phyloP scores from a whole-genome alignment of 2,888 invertebrate genomes.

The Thyatira batis region DNA sequence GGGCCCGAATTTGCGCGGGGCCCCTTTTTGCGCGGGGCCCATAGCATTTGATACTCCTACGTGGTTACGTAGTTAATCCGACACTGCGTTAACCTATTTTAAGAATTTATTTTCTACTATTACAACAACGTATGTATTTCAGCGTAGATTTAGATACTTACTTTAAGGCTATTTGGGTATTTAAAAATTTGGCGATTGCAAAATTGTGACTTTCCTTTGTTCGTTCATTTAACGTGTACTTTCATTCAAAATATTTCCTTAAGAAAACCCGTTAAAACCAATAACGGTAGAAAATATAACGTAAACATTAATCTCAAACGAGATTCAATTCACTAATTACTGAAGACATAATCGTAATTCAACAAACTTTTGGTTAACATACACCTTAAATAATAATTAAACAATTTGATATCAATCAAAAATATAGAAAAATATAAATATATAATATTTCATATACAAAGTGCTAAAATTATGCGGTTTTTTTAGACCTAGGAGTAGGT shows the following conservation, averaged over 20 bases:
- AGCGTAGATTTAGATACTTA: neutral
- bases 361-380: neutral
- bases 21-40: too few relatives aligned
- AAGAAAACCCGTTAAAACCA: too few relatives aligned
- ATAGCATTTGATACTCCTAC: too few relatives aligned
- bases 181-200: conserved; percentile 1
- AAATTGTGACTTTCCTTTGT: conserved; percentile 1
- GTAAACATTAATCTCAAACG: neutral
- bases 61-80: too few relatives aligned
- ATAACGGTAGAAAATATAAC: too few relatives aligned
- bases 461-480: neutral
- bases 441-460: neutral
- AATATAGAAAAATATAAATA: neutral
- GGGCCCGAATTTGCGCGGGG: too few relatives aligned
- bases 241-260: neutral
- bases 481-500: too few relatives aligned
- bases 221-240: neutral
- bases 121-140: neutral
- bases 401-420: neutral
- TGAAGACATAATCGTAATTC: neutral
- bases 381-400: neutral
- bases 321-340: neutral
- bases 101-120: neutral
- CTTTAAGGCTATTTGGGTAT: neutral
- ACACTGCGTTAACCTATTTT: too few relatives aligned